Base-by-base conservation (phyloP, 1,140 invertebrate genomes). In the Luehdorfia chinensis region DNA sequence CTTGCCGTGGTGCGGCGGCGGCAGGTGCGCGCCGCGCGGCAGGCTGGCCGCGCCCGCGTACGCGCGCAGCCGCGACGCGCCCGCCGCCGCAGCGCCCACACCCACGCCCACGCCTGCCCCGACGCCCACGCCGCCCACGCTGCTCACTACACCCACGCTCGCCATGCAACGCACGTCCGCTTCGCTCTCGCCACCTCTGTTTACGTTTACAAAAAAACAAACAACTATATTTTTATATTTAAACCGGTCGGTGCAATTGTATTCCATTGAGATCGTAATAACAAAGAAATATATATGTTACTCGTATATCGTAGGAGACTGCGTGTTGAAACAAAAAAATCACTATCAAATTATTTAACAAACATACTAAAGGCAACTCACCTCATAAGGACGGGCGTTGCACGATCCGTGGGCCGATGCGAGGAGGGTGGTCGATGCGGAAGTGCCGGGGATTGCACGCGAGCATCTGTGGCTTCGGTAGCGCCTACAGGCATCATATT, bases 401-500 rank as follows among this genome's bases (percentile, higher is more conserved):
- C 73, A 4, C 78, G 62, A 47, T 84, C 79, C 47, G 71, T 55
- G 14, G 59, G 66, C 1, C 71, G 72, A 7, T 71, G 76, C n/a
- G 64, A 49, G 8, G 69, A 66, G 8, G 74, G 75, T 23, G 76
- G 71, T 4, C 81, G 66, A 39, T 81, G 76, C 33, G 81, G 78
- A 18, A 83, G 61, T 21, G 78, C 81, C n/a, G 81, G 81, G 27
- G 81, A 83, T 47, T 79, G 81, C 44, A 80, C 80, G 21, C 80
- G 65, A 12, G 74, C 76, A 50, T 84, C 80, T n/a, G 73, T 63
- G 1, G 75, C 75, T 47, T 81, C 80, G 0, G 73, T 71, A 5
- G 67, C 79, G 21, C 76, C 80, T 6, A 76, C 71, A 0, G 72
- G 62, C 58, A 72, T 57, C 32, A 73, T 64, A 15, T 58, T 63